These are phyloP conservation scores for Lagopus leucura DNA, from an alignment of 2,113 vertebrate species.

Conservation along the genomic window DNA sequence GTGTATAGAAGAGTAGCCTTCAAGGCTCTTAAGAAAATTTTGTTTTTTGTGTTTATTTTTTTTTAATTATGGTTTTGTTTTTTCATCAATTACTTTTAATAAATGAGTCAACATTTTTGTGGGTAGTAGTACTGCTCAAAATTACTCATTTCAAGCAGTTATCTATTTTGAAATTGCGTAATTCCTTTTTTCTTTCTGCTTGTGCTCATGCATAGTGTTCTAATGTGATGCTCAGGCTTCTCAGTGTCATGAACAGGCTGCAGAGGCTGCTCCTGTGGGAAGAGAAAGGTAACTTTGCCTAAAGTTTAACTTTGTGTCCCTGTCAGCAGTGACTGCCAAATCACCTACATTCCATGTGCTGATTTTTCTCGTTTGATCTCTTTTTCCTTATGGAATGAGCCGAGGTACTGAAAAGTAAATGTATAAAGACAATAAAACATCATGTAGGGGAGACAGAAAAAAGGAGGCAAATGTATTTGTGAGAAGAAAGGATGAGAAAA, in stretches of 20 bases:
- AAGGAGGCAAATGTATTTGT: not conserved
- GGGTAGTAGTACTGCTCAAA: not conserved
- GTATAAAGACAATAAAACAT: not conserved
- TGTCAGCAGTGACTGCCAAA: not conserved
- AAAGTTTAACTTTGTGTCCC: not conserved
- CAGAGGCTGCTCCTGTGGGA: not conserved
- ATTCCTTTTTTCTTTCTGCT: not conserved
- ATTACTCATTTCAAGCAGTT: not conserved
- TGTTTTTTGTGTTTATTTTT: not conserved
- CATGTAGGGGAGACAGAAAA: not conserved
- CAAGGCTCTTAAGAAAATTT: not conserved
- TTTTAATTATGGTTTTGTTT: slow-evolving; percentile 3
- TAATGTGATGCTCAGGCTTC: not conserved
- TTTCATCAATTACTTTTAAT: slow-evolving; percentile 7
- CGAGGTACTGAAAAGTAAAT: not conserved
- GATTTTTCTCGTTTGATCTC: not conserved
- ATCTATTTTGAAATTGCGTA: not conserved
- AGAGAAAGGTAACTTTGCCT: not conserved
- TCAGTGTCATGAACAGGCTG: not conserved
- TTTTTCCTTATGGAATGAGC: not conserved
- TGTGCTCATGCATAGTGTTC: not conserved
- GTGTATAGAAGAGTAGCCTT: not conserved
- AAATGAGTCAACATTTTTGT: not conserved
- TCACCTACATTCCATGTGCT: rapidly evolving
- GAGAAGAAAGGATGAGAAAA: not conserved